Evolutionary conservation across 2,888 invertebrate genomes (phyloP).

Genomic region (Eristalis tenax): DNA sequence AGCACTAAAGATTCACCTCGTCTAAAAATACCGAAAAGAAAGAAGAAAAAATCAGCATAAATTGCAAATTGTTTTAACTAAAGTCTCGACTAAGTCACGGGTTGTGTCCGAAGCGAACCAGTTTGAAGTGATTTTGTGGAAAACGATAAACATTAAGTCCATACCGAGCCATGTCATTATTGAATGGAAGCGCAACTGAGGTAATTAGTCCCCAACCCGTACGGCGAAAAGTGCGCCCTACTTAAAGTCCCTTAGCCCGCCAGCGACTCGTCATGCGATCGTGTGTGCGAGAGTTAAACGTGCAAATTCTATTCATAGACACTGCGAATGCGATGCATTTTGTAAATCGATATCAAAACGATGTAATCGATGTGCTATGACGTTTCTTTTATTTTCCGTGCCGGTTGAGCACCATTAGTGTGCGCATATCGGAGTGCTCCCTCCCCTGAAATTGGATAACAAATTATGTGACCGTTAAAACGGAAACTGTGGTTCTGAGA

Average conservation of each 20-base stretch:
- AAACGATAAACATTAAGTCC: background rate
- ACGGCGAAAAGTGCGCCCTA: background rate
- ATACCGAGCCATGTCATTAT: constrained; percentile 30
- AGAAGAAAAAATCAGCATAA: background rate
- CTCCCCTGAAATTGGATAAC: background rate
- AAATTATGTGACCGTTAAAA: background rate
- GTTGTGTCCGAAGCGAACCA: background rate
- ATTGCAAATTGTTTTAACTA: background rate
- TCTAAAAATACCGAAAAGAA: constrained; percentile 3
- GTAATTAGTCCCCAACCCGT: constrained; percentile 35
- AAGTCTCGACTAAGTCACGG: background rate
- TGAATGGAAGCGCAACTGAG: constrained; percentile 53
- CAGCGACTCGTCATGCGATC: background rate
- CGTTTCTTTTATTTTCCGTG: background rate
- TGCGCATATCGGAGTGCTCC: background rate
- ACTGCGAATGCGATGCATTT: background rate
- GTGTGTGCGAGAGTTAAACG: background rate
- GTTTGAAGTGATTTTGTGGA: background rate
- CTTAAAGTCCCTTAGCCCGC: background rate
- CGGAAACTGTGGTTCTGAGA: background rate
- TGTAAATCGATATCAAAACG: background rate
- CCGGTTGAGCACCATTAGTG: background rate
- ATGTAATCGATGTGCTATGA: background rate
- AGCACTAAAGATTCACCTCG: background rate
- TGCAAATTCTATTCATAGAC: background rate